Evolutionary conservation across 2,113 vertebrate genomes (phyloP).

Genomic region (Alethe castanea): DNA sequence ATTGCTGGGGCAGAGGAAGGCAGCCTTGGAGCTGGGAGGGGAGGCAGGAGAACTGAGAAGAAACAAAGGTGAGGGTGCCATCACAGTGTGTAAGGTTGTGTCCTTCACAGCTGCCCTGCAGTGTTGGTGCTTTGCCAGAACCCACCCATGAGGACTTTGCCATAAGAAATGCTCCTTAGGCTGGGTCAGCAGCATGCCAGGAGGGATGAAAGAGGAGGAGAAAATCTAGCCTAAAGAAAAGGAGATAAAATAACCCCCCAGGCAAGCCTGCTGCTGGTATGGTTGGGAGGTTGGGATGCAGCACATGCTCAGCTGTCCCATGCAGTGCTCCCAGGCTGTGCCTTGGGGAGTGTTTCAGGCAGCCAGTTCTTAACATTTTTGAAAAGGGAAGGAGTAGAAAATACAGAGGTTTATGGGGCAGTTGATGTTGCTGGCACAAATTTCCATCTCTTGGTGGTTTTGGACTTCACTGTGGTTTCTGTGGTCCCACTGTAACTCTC

Average conservation of each 20-base stretch:
- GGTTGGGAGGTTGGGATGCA: background rate
- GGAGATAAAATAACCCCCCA: background rate
- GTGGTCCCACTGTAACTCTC: accelerated
- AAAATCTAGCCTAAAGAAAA: background rate
- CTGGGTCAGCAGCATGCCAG: background rate
- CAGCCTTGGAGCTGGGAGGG: background rate
- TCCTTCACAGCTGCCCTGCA: too few relatives aligned
- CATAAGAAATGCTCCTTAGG: background rate
- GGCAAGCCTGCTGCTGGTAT: background rate
- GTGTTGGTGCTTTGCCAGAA: too few relatives aligned
- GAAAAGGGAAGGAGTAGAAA: background rate
- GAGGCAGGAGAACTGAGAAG: background rate
- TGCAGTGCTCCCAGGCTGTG: background rate
- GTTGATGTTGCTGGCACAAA: background rate
- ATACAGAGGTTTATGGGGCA: background rate
- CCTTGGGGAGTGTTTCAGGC: background rate
- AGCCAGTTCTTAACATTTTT: background rate
- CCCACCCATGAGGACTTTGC: background rate
- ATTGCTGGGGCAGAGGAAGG: background rate
- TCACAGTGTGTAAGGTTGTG: too few relatives aligned
- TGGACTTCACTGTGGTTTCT: background rate
- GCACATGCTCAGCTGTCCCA: accelerated
- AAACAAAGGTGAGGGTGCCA: background rate
- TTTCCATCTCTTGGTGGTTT: background rate
- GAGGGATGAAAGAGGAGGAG: background rate